Evolutionary conservation across 2,113 vertebrate species (phyloP).

Genomic region (Gopherus evgoodei): DNA sequence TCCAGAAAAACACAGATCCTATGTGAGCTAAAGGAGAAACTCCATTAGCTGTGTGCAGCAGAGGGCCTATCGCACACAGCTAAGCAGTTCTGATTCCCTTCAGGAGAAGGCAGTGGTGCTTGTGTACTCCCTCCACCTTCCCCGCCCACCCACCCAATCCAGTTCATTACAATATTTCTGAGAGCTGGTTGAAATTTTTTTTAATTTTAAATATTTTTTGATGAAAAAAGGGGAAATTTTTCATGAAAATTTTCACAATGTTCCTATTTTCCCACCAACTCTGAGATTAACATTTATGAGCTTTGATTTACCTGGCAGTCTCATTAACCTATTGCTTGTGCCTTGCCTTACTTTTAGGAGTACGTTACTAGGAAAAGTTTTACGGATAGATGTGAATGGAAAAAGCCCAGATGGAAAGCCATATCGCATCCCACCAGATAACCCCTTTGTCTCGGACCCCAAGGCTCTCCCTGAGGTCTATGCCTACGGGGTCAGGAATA

Average conservation of each 20-base stretch:
- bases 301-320: not conserved
- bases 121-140: too few species aligned
- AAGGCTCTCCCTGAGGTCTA: slow-evolving; percentile 81
- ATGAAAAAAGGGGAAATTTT: not conserved
- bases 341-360: slow-evolving; percentile 75
- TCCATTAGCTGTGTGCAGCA: not conserved
- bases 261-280: not conserved
- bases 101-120: not conserved
- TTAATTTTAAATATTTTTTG: not conserved
- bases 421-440: slow-evolving; percentile 83
- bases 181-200: not conserved
- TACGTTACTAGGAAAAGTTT: slow-evolving; percentile 85
- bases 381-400: slow-evolving; percentile 84
- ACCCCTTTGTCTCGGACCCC: slow-evolving; percentile 81
- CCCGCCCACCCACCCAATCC: not conserved
- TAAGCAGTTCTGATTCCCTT: not conserved
- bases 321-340: not conserved
- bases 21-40: not conserved
- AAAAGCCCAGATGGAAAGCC: slow-evolving; percentile 53
- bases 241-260: not conserved
- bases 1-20: not conserved
- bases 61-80: not conserved
- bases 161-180: not conserved
- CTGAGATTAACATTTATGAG: not conserved
- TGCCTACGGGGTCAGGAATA: slow-evolving; percentile 87